phyloP scores from a whole-genome alignment of 2,888 invertebrate genomes.

The Abscondita cerata region DNA sequence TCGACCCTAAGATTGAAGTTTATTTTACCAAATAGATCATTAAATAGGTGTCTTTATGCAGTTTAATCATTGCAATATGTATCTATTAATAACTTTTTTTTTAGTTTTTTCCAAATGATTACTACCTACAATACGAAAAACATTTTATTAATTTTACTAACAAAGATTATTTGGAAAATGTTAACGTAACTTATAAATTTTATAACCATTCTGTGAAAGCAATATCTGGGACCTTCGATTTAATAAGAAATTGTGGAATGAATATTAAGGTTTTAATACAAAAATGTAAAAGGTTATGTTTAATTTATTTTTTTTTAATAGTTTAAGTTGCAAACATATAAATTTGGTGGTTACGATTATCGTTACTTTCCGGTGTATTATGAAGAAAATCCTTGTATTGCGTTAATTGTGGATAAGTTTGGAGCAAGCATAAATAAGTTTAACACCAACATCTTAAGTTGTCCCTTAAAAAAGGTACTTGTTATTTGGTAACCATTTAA shows the following conservation, averaged over 20 bases:
- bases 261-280: not conserved
- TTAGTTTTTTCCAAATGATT: constrained; percentile 1
- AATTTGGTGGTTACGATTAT: constrained; percentile 8
- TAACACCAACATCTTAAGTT: not conserved
- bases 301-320: not conserved
- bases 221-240: not conserved
- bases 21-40: too few relatives aligned
- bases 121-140: not conserved
- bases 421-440: not conserved
- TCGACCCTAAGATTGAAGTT: too few relatives aligned
- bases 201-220: not conserved
- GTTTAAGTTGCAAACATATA: not conserved
- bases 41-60: too few relatives aligned
- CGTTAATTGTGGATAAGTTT: not conserved
- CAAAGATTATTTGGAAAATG: not conserved
- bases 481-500: not conserved
- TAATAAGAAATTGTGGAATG: not conserved
- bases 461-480: not conserved
- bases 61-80: too few relatives aligned
- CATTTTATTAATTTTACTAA: not conserved
- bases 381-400: not conserved
- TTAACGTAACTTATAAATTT: not conserved
- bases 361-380: not conserved
- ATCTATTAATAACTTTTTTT: not conserved
- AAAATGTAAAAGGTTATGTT: not conserved